phyloP scores from a whole-genome alignment of 2,113 vertebrate genomes.

The Oreocharis arfaki region DNA sequence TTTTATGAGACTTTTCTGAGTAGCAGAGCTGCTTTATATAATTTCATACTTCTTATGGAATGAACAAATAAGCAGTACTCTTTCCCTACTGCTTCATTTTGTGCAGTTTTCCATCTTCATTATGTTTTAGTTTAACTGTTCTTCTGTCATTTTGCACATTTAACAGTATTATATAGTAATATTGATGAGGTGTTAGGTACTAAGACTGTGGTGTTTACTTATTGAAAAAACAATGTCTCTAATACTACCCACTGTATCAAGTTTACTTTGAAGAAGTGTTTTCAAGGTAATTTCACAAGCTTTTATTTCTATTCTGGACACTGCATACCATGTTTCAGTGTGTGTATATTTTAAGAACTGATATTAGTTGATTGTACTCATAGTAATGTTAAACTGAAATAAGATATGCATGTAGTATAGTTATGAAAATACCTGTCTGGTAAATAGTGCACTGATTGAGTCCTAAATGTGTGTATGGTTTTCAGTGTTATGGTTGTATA shows the following conservation, averaged over 20 bases:
- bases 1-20: neutral
- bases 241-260: slow-evolving; percentile 14
- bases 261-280: slow-evolving; percentile 43
- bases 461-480: slow-evolving; percentile 20
- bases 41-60: neutral
- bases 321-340: neutral
- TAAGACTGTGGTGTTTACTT: slow-evolving; percentile 8
- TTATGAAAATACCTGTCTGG: slow-evolving; percentile 51
- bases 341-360: neutral
- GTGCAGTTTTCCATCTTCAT: neutral
- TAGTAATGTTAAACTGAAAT: slow-evolving; percentile 40
- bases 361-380: slow-evolving; percentile 3
- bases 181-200: slow-evolving; percentile 37
- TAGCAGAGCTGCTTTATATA: neutral
- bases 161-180: neutral
- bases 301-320: slow-evolving; percentile 1
- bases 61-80: slow-evolving; percentile 12
- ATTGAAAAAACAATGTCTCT: slow-evolving; percentile 4
- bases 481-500: slow-evolving; percentile 57
- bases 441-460: slow-evolving; percentile 43
- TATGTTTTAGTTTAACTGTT: slow-evolving; percentile 4
- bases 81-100: slow-evolving; percentile 3
- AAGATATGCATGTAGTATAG: neutral
- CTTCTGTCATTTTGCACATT: slow-evolving; percentile 10
- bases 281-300: slow-evolving; percentile 25